Conservation (phyloP, 2,888 invertebrate genomes). For the Mesopsocus fuscifrons region DNA sequence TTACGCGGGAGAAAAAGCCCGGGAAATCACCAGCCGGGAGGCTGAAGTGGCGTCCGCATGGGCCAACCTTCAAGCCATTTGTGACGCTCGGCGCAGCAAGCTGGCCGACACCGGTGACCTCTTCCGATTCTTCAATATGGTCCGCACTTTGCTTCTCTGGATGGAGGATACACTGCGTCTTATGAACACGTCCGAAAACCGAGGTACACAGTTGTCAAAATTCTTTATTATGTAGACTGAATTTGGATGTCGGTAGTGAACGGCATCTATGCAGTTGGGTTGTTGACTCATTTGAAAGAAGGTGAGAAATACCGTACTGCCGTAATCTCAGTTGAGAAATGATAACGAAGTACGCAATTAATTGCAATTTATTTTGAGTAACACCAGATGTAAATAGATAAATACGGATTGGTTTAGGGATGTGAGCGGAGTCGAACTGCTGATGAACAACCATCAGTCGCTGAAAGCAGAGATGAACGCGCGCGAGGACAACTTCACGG, state of each 20-base stretch:
- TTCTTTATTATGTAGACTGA: too few relatives aligned
- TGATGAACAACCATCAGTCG: slow-evolving; percentile 99
- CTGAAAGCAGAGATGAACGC: slow-evolving; percentile 98
- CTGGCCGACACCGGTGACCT: slow-evolving; percentile 92
- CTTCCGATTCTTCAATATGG: slow-evolving; percentile 92
- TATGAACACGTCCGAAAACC: slow-evolving; percentile 99
- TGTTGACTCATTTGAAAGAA: too few relatives aligned
- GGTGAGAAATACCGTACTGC: too few relatives aligned
- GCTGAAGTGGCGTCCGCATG: slow-evolving; percentile 91
- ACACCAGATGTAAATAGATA: too few relatives aligned
- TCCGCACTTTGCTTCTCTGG: slow-evolving; percentile 92
- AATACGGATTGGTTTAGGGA: slow-evolving; percentile 33
- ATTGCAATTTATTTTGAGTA: too few relatives aligned
- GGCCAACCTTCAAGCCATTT: slow-evolving; percentile 75
- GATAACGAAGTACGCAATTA: too few relatives aligned
- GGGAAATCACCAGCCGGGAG: slow-evolving; percentile 89
- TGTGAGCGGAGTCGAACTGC: slow-evolving; percentile 91
- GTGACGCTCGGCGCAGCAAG: slow-evolving; percentile 63
- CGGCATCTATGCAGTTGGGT: too few relatives aligned
- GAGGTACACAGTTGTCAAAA: too few relatives aligned
- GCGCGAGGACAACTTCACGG: slow-evolving; percentile 91
- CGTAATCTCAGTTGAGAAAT: too few relatives aligned
- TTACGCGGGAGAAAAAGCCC: slow-evolving; percentile 93
- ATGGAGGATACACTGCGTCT: slow-evolving; percentile 98
- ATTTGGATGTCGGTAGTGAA: too few relatives aligned